Conservation (phyloP, 2,797 vertebrate species). For the Oreochromis grahami region DNA sequence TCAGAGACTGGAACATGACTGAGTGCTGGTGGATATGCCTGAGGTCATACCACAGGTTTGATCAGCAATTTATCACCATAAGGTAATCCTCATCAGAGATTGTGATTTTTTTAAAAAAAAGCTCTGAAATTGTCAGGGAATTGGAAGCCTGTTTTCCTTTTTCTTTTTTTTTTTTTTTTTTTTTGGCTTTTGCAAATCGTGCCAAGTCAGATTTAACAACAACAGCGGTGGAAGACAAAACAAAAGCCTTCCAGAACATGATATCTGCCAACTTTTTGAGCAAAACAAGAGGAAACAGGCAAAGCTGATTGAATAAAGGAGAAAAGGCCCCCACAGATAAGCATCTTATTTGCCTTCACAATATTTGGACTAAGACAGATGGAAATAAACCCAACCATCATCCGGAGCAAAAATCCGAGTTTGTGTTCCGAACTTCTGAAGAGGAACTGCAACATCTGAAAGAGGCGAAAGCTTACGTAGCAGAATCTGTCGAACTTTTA, state of each 20-base stretch:
- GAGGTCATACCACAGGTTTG: conserved; percentile 3
- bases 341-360: conserved; percentile 36
- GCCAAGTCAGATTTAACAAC: conserved; percentile 11
- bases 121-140: neutral
- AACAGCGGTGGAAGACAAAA: conserved; percentile 13
- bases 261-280: conserved; percentile 17
- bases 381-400: conserved; percentile 37
- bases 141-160: neutral
- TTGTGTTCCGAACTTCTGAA: neutral
- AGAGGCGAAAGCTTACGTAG: neutral
- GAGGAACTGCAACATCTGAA: conserved; percentile 19
- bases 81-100: neutral
- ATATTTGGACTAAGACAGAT: conserved; percentile 32
- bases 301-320: conserved; percentile 45
- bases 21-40: neutral
- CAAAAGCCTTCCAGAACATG: neutral
- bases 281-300: conserved; percentile 40
- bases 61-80: neutral
- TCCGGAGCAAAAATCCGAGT: neutral
- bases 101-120: neutral
- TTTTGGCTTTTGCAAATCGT: neutral
- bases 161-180: accelerated
- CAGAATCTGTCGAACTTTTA: neutral
- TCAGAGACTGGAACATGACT: neutral
- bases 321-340: conserved; percentile 24